These are phyloP conservation scores for Triops longicaudatus DNA, from an alignment of 1,140 invertebrate genomes.

Conservation along the genomic window DNA sequence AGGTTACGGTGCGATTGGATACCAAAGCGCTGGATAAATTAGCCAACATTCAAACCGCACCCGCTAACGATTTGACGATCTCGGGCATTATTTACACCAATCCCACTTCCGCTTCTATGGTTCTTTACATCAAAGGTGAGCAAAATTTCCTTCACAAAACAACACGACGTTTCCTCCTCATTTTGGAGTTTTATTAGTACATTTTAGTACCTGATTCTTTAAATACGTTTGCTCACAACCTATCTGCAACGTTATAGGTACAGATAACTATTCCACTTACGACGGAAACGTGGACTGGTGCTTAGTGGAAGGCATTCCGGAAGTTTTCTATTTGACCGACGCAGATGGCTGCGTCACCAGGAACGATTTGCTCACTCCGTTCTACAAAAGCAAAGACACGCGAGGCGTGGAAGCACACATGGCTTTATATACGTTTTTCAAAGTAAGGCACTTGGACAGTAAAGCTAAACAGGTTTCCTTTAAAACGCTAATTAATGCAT, in stretches of 20 bases:
- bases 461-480: neutral
- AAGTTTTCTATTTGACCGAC: slow-evolving; percentile 20
- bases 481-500: neutral
- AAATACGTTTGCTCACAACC: neutral
- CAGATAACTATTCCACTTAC: slow-evolving; percentile 11
- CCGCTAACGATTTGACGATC: neutral
- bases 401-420: slow-evolving; percentile 19
- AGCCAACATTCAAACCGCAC: slow-evolving; percentile 9
- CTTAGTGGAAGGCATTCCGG: slow-evolving; percentile 17
- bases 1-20: slow-evolving; percentile 25
- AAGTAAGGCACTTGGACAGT: neutral
- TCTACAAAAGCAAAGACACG: slow-evolving; percentile 24
- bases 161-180: neutral
- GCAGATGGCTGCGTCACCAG: slow-evolving; percentile 20
- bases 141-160: neutral
- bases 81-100: slow-evolving; percentile 20
- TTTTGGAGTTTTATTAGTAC: no score
- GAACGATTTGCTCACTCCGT: slow-evolving; percentile 19
- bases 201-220: no score
- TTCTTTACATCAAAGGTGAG: slow-evolving; percentile 27
- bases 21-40: slow-evolving; percentile 16
- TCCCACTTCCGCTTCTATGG: slow-evolving; percentile 12
- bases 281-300: slow-evolving; percentile 18
- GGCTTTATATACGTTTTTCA: slow-evolving; percentile 26
- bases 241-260: neutral